phyloP scores from a whole-genome alignment of 2,797 vertebrate genomes.

The Urosaurus nigricauda region DNA sequence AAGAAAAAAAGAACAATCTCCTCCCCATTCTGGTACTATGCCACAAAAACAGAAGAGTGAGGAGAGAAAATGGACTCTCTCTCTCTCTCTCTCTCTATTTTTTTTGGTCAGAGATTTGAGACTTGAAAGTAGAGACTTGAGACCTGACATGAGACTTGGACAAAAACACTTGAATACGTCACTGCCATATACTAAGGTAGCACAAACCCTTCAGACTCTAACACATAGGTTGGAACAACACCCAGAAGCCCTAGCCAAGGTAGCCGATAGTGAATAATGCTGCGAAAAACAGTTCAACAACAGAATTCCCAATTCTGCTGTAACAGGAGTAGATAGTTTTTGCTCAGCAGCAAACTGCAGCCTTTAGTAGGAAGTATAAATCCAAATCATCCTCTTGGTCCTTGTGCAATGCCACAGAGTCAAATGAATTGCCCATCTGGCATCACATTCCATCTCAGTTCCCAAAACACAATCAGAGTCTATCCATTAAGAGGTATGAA shows the following conservation, averaged over 20 bases:
- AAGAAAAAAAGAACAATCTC: no score
- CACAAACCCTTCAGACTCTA: no score
- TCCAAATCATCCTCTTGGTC: neutral
- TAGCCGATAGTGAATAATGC: neutral
- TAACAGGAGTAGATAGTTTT: neutral
- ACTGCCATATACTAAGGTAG: no score
- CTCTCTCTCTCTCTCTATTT: neutral
- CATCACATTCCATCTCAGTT: slow-evolving; percentile 58
- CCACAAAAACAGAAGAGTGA: neutral
- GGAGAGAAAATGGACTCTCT: no score
- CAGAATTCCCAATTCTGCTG: neutral
- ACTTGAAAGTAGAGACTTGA: no score
- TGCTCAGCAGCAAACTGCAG: neutral
- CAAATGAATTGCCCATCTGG: slow-evolving; percentile 47
- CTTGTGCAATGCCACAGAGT: neutral
- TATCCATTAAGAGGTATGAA: slow-evolving; percentile 45
- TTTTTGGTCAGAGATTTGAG: neutral
- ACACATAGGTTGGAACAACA: no score
- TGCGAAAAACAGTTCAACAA: neutral
- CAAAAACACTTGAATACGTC: no score
- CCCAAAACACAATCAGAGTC: slow-evolving; percentile 39
- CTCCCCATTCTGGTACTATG: neutral
- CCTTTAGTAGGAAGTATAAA: neutral
- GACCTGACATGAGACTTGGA: no score
- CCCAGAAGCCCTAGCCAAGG: neutral